These are phyloP conservation scores for Platalea minor DNA, from an alignment of 2,797 vertebrate genomes.

Conservation along the genomic window DNA sequence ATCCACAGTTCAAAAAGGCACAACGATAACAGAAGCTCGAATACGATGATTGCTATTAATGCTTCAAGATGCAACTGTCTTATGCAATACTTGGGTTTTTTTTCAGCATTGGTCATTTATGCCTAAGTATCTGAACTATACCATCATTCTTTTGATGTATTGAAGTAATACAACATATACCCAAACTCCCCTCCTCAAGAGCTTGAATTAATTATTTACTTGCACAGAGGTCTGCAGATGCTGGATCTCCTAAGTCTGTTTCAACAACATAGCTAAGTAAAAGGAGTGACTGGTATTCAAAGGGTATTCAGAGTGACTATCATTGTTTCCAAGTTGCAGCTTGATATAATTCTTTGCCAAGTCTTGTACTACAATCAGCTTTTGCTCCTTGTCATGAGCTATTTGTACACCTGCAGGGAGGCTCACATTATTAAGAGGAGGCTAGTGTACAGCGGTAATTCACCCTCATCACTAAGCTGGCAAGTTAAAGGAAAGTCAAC, in stretches of 20 bases:
- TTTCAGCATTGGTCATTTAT: neutral
- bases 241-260: neutral
- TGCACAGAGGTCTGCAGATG: neutral
- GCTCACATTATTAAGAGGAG: neutral
- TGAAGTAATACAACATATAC: neutral
- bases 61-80: neutral
- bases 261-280: neutral
- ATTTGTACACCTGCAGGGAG: neutral
- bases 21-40: neutral
- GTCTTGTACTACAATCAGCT: neutral
- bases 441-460: neutral
- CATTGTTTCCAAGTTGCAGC: neutral
- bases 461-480: neutral
- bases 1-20: neutral
- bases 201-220: neutral
- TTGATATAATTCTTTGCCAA: neutral
- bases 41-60: fast-evolving
- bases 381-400: neutral
- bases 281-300: neutral
- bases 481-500: neutral
- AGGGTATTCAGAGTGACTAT: neutral
- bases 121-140: neutral
- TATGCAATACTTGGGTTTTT: fast-evolving
- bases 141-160: neutral
- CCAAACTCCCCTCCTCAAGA: neutral